Percentiles rank a stretch among this genome's conserved stretches.
Evolutionary conservation across 2,888 invertebrate species (phyloP).

Genomic region (Phyto melanocephala): DNA sequence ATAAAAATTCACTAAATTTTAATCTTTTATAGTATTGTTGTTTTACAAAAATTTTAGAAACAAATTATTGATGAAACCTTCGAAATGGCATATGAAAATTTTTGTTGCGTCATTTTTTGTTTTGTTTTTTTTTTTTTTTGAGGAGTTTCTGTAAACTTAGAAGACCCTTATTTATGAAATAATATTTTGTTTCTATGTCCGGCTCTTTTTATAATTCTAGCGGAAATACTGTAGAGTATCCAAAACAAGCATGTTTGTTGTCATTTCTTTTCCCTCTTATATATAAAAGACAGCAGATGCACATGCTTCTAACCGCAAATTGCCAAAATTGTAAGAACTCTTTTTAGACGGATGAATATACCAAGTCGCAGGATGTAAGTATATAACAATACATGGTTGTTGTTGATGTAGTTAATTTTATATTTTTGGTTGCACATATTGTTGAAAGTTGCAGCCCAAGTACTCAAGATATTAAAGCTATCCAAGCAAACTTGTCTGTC

Average conservation of each 20-base stretch:
- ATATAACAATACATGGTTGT: constrained; percentile 15
- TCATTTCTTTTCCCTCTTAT: constrained; percentile 25
- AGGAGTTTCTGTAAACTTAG: too few relatives aligned
- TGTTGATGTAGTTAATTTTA: not conserved
- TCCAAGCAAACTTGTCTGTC: not conserved
- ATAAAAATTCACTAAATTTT: too few relatives aligned
- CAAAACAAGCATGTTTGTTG: constrained; percentile 5
- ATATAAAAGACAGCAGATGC: constrained; percentile 46
- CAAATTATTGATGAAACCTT: too few relatives aligned
- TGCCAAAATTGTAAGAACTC: constrained; percentile 37
- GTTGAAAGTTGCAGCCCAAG: constrained; percentile 1
- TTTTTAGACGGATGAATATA: constrained; percentile 6
- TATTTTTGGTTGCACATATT: constrained; percentile 18
- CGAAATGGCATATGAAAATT: too few relatives aligned
- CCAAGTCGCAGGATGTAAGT: not conserved
- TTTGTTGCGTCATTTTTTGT: too few relatives aligned
- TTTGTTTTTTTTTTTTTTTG: too few relatives aligned
- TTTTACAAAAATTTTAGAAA: too few relatives aligned
- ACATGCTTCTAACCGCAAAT: constrained; percentile 50
- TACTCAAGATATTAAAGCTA: not conserved
- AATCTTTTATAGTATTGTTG: too few relatives aligned
- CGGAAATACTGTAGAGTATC: constrained; percentile 18
- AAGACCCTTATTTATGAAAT: too few relatives aligned
- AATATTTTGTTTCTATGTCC: too few relatives aligned
- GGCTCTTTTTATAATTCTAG: too few relatives aligned